Base-by-base conservation (phyloP, 2,797 vertebrate species). In the Bradypus variegatus region DNA sequence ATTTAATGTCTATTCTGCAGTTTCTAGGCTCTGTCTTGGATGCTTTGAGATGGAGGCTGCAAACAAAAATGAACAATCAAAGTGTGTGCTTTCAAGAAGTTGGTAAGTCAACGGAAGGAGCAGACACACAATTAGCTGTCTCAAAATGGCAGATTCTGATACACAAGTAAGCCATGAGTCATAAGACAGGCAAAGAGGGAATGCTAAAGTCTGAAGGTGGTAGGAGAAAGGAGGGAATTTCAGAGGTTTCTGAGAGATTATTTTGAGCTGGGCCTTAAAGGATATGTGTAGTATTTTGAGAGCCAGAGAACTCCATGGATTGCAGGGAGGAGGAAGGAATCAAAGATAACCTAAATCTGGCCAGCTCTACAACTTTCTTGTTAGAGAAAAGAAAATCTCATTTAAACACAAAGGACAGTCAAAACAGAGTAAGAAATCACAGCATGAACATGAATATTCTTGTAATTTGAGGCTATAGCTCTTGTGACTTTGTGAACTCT, bases 401-500 rank as follows among this genome's bases (percentile, higher is more conserved):
- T 55, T 11, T 91, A 77, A 72, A 77, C 15, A 87, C 19, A 3
- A 33, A 78, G 21, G 50, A 77, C 21, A 60, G 19, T 64, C 45
- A 83, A 76, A 2, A 70, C 0, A 87, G 25, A 83, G 38, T 55
- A 64, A 65, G n/a, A 38, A 7, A 75, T 48, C 38, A 36, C 33
- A 79, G 36, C 25, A 25, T 27, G 45, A 31, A 27, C 27, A 13
- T 36, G 31, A 58, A 55, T 41, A 62, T 36, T 18, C 33, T 84
- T 72, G 86, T 70, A 60, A 91, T 77, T 77, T 87, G 33, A 92
- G 92, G 91, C 64, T 77, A 86, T 6, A 80, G 88, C 13, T 64
- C 45, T 95, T 75, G 53, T 88, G 89, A 48, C 55, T 81, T 93
- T 96, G 89, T 78, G 67, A 95, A n/a, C 79, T 88, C 41, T 82